Evolutionary conservation across 2,797 vertebrate genomes (phyloP).

Genomic region (Spinus olivaceus): DNA sequence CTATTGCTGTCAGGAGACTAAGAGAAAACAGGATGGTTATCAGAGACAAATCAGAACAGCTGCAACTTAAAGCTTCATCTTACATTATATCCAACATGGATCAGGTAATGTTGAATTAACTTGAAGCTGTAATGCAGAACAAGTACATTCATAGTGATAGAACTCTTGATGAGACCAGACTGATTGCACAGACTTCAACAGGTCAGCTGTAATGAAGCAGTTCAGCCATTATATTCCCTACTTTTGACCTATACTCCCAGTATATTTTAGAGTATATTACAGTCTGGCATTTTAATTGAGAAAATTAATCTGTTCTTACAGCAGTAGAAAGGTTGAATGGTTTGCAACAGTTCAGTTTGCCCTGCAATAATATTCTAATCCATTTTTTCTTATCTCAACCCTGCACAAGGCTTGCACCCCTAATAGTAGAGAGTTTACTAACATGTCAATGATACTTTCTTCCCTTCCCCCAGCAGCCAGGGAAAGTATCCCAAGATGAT

Average conservation of each 20-base stretch:
- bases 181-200: neutral
- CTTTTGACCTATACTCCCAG: neutral
- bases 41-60: neutral
- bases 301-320: slow-evolving; percentile 65
- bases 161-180: neutral
- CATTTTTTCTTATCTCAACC: slow-evolving; percentile 68
- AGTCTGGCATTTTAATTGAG: slow-evolving; percentile 55
- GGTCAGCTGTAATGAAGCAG: neutral
- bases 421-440: slow-evolving; percentile 46
- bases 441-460: slow-evolving; percentile 3
- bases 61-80: neutral
- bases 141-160: neutral
- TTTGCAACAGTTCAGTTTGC: slow-evolving; percentile 48
- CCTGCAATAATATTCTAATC: slow-evolving; percentile 60
- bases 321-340: slow-evolving; percentile 58
- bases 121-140: neutral
- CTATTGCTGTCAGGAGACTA: neutral
- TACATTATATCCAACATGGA: neutral
- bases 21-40: neutral
- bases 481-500: neutral
- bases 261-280: slow-evolving; percentile 40
- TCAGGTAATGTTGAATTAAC: neutral
- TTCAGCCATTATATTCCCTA: neutral
- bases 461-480: neutral
- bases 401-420: slow-evolving; percentile 44